Base-by-base conservation (phyloP, 1,140 invertebrate genomes). In the Sarcophaga peregrina region DNA sequence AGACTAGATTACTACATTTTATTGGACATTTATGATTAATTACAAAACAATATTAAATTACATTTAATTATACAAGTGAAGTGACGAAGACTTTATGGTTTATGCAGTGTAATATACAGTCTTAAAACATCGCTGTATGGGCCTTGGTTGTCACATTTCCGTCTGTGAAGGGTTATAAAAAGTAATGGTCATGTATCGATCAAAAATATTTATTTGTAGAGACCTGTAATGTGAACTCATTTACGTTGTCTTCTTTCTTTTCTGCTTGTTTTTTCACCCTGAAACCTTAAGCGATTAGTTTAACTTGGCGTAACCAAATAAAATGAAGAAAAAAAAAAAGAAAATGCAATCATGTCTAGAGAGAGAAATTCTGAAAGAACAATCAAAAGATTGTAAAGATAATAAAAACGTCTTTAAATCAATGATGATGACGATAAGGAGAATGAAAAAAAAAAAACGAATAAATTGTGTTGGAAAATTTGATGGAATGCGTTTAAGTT, bases 331-430 rank as follows among this genome's bases (percentile, higher is more conserved):
- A 13, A 15, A 15, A 13, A 58, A 58, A 58, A 58, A 68, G 8
- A 68, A 68, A 68, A 68, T 3, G 20, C 7, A 68, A 68, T 25
- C 62, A 68, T 68, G 62, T 68, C 17, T 68, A 68, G 10, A 58
- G 15, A 13, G 54, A 13, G 13, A 37, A 37, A 37, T 37, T 37
- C 25, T 37, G 13, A 58, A 58, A 58, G n/a, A 52, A 20, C 17
- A 17, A 78, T 78, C 15, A 20, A 17, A n/a, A 8, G 75, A 78
- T 78, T 47, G 25, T 50, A 78, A 50, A 25, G 75, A 78, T 78
- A 78, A 78, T 78, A 50, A 78, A 78, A 78, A 25, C n/a, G 48
- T 50, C 47, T 50, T 78, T 78, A 78, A 78, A 78, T 78, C 75
- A 78, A 50, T 78, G 74, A 17, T 52, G 25, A 78, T 72, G 62